phyloP scores from a whole-genome alignment of 2,888 invertebrate genomes.

The Rhopalosiphum nymphaeae region DNA sequence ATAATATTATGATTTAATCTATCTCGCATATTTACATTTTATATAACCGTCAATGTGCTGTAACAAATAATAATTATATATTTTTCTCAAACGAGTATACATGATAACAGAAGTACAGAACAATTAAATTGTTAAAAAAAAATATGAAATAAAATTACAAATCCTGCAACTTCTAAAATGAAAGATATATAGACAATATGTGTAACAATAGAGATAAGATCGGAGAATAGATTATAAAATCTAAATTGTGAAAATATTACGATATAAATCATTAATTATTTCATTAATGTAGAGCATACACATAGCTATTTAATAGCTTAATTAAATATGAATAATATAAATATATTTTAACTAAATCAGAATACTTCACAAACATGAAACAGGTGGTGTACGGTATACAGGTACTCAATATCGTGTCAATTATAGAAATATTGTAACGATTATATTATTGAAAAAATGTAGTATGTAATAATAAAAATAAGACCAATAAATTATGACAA shows the following conservation, averaged over 20 bases:
- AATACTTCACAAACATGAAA: background rate
- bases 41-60: background rate
- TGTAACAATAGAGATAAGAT: background rate
- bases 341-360: background rate
- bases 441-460: background rate
- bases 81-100: background rate
- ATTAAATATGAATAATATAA: background rate
- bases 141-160: background rate
- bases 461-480: background rate
- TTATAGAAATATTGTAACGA: background rate
- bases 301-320: background rate
- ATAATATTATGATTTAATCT: background rate
- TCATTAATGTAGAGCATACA: background rate
- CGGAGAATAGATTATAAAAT: background rate
- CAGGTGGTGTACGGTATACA: background rate
- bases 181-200: background rate
- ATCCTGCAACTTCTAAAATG: background rate
- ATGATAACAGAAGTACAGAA: background rate
- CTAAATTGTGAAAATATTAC: background rate
- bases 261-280: background rate
- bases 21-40: background rate
- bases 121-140: background rate
- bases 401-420: background rate
- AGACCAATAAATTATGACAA: conserved; percentile 20
- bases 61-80: background rate